Conservation (phyloP, 2,888 invertebrate genomes). For the Stenodema calcarata region DNA sequence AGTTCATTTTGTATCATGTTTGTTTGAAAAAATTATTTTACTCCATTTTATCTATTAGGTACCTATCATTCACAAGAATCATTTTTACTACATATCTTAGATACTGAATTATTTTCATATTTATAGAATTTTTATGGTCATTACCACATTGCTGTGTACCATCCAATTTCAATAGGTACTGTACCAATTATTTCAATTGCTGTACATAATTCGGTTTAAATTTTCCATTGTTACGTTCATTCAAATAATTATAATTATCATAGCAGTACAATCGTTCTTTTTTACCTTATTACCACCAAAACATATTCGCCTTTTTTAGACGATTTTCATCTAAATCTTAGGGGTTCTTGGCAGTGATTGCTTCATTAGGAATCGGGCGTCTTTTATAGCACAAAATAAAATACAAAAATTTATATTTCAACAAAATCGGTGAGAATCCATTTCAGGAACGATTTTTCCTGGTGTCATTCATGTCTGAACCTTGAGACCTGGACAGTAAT, state of each 20-base stretch:
- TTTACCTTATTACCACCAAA: not conserved
- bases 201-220: not conserved
- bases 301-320: not conserved
- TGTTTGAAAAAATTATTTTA: not conserved
- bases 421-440: too few relatives aligned
- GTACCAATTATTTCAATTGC: too few relatives aligned
- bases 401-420: too few relatives aligned
- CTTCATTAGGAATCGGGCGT: too few relatives aligned
- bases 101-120: conserved; percentile 1
- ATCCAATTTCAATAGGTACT: not conserved
- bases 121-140: not conserved
- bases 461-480: too few relatives aligned
- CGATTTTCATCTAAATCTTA: not conserved
- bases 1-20: not conserved
- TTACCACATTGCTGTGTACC: not conserved
- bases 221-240: not conserved
- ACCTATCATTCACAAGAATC: not conserved
- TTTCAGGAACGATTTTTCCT: too few relatives aligned
- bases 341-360: not conserved
- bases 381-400: too few relatives aligned
- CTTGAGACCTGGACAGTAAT: too few relatives aligned
- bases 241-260: conserved; percentile 7
- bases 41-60: not conserved
- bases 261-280: not conserved
- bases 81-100: not conserved